Conservation (phyloP, 1,140 invertebrate species). For the Belonocnema kinseyi region DNA sequence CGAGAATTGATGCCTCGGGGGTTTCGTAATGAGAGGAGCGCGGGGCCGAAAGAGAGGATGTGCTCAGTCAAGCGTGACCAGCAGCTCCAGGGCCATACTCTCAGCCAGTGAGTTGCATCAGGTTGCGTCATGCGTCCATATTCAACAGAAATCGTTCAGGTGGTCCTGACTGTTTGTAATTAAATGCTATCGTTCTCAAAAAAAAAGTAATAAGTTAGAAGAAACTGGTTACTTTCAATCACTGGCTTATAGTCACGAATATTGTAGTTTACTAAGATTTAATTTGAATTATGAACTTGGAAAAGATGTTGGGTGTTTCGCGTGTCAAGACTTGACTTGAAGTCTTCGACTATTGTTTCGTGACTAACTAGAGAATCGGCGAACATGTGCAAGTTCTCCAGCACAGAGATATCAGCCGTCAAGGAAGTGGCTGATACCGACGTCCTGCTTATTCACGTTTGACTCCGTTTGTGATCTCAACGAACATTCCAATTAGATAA, state of each 20-base stretch:
- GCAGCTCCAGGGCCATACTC: no score
- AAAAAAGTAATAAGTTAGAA: no score
- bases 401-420: conserved; percentile 65
- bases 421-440: conserved; percentile 74
- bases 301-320: conserved; percentile 1
- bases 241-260: conserved; percentile 1
- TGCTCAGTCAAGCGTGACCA: no score
- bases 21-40: no score
- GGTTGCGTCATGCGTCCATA: no score
- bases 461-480: conserved; percentile 44
- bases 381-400: conserved; percentile 56
- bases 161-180: no score
- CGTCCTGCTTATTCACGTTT: conserved; percentile 72
- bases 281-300: neutral
- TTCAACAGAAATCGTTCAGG: no score
- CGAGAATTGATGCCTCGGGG: no score
- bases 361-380: conserved; percentile 61
- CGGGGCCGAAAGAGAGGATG: no score
- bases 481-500: conserved; percentile 20
- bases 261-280: neutral
- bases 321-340: conserved; percentile 1
- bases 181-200: no score
- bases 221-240: no score
- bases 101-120: no score
- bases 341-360: conserved; percentile 52